Evolutionary conservation across 2,888 invertebrate species (phyloP).

Genomic region (Deladenus siricidicola): DNA sequence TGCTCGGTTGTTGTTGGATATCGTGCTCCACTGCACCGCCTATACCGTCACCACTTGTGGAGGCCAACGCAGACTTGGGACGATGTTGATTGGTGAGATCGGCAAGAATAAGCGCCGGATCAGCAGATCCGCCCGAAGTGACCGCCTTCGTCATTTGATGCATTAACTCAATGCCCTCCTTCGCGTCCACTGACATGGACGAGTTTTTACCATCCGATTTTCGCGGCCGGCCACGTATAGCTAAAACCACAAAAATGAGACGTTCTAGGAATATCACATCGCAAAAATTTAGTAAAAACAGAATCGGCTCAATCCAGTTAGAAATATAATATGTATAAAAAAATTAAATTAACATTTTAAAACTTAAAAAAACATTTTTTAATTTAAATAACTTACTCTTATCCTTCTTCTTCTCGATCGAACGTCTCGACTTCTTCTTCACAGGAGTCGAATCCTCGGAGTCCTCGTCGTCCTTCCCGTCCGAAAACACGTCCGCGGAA

Average conservation of each 20-base stretch:
- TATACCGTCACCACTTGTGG: background rate
- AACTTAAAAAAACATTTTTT: background rate
- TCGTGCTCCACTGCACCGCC: background rate
- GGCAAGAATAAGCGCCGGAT: conserved; percentile 11
- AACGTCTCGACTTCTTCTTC: conserved; percentile 4
- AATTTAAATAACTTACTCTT: background rate
- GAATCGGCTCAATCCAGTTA: no score
- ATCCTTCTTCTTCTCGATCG: conserved; percentile 2
- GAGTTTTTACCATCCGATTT: conserved; percentile 18
- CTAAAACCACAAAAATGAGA: background rate
- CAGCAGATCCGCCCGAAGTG: background rate
- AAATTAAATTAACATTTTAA: background rate
- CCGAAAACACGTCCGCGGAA: background rate
- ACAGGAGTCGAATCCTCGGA: background rate
- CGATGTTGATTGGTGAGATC: conserved; percentile 14
- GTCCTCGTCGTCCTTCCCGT: background rate
- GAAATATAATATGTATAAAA: background rate
- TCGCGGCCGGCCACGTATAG: conserved; percentile 9
- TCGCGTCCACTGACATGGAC: conserved; percentile 27
- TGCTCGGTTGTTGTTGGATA: background rate
- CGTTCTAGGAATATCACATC: no score
- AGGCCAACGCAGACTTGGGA: no score
- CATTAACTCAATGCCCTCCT: conserved; percentile 28
- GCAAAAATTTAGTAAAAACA: no score
- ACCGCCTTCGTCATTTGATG: conserved; percentile 9